Conservation (phyloP, 2,888 invertebrate genomes). For the Orthosia cruda region DNA sequence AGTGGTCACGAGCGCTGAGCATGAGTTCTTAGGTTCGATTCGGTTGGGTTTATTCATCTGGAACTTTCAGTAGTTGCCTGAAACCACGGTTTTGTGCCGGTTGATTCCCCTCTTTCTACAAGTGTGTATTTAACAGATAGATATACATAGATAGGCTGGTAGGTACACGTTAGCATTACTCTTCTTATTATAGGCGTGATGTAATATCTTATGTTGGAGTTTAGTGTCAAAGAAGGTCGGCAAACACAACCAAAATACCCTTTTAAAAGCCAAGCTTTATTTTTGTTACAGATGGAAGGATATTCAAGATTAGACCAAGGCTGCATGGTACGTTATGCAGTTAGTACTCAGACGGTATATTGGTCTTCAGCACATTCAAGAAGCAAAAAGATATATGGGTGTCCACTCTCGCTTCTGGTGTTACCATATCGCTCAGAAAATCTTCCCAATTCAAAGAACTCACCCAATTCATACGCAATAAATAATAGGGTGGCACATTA, state of each 20-base stretch:
- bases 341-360: neutral
- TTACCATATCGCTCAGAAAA: neutral
- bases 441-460: conserved; percentile 41
- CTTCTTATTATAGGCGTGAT: too few species aligned
- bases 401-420: neutral
- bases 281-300: neutral
- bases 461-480: conserved; percentile 56
- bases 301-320: neutral
- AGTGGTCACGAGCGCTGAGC: neutral
- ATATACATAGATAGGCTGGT: neutral
- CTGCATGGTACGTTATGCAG: neutral
- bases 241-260: neutral
- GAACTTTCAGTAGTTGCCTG: neutral
- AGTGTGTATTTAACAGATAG: too few species aligned
- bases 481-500: conserved; percentile 63
- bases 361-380: neutral
- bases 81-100: neutral
- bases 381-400: neutral
- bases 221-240: neutral
- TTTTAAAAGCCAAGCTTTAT: neutral
- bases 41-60: neutral
- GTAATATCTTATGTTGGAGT: too few species aligned
- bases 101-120: too few species aligned
- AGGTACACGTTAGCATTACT: neutral
- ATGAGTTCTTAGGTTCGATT: neutral